Conservation (phyloP, 1,140 invertebrate genomes). For the Formica exsecta region DNA sequence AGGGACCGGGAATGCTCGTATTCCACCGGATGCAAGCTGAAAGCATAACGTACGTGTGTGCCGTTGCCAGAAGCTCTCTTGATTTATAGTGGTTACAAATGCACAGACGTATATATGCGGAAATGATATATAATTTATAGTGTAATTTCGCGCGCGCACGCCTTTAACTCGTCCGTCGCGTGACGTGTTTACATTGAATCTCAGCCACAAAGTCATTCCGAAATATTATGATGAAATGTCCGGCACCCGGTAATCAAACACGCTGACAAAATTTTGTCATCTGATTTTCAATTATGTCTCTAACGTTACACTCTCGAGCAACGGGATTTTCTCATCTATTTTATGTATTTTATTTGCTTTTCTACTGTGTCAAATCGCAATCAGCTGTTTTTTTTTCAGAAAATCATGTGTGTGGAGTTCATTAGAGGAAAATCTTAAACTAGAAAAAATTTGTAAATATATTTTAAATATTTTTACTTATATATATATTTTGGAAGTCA, state of each 20-base stretch:
- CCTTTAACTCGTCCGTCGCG: slow-evolving; percentile 44
- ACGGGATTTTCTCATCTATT: neutral
- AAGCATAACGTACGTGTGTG: slow-evolving; percentile 59
- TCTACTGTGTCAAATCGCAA: neutral
- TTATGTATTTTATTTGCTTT: neutral
- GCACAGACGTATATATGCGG: slow-evolving; percentile 55
- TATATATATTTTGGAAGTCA: neutral
- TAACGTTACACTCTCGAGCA: neutral
- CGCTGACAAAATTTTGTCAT: slow-evolving; percentile 16
- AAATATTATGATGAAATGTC: neutral
- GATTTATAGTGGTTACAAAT: slow-evolving; percentile 64
- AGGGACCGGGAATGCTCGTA: slow-evolving; percentile 24
- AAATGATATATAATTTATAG: slow-evolving; percentile 65
- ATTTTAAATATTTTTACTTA: neutral
- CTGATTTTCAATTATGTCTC: slow-evolving; percentile 24
- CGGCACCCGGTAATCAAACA: slow-evolving; percentile 15
- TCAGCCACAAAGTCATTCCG: slow-evolving; percentile 18
- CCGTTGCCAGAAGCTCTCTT: slow-evolving; percentile 35
- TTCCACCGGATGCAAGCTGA: slow-evolving; percentile 59
- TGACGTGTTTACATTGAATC: slow-evolving; percentile 40
- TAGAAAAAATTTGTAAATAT: neutral
- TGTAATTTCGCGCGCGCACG: slow-evolving; percentile 49
- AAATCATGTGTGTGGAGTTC: neutral
- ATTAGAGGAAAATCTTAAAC: neutral
- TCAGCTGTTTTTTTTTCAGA: neutral